A percentile compares a stretch with the other conserved stretches of the same genome.
phyloP scores from a whole-genome alignment of 2,888 invertebrate species.

The Meghimatium bilineatum region DNA sequence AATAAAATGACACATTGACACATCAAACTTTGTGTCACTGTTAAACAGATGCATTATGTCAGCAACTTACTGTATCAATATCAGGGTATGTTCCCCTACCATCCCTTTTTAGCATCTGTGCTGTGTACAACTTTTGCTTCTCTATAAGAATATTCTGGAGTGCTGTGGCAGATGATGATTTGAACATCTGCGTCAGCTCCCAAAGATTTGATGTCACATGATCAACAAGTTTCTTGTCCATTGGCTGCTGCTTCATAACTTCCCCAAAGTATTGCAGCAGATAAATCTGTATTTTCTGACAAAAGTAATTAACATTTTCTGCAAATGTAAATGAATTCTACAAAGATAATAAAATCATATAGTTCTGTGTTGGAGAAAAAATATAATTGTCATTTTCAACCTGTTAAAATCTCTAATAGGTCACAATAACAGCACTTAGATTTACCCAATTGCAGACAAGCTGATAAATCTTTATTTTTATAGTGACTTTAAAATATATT shows the following conservation, averaged over 20 bases:
- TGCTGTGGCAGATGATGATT: constrained; percentile 83
- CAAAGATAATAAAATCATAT: no score
- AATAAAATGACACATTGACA: no score
- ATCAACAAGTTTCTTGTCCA: constrained; percentile 67
- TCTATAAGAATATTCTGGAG: constrained; percentile 84
- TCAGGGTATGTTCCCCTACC: constrained; percentile 77
- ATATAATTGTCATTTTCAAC: no score
- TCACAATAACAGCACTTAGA: no score
- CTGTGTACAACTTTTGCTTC: constrained; percentile 59
- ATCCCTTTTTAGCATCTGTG: constrained; percentile 72
- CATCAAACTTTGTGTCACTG: no score
- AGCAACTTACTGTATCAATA: constrained; percentile 71
- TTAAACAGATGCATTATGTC: no score
- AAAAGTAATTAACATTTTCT: constrained; percentile 1
- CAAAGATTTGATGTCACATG: constrained; percentile 79
- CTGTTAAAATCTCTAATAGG: no score
- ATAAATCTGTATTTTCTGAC: constrained; percentile 83
- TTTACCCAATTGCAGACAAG: no score
- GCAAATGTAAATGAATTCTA: no score
- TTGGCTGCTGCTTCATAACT: constrained; percentile 77
- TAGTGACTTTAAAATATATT: no score
- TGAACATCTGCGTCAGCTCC: constrained; percentile 85
- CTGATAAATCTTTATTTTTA: no score
- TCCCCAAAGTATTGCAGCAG: constrained; percentile 88
- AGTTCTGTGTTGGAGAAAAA: no score